Percentiles rank a stretch among this genome's conserved stretches.
Conservation (phyloP, 2,113 vertebrate genomes). For the Embiotoca jacksoni region DNA sequence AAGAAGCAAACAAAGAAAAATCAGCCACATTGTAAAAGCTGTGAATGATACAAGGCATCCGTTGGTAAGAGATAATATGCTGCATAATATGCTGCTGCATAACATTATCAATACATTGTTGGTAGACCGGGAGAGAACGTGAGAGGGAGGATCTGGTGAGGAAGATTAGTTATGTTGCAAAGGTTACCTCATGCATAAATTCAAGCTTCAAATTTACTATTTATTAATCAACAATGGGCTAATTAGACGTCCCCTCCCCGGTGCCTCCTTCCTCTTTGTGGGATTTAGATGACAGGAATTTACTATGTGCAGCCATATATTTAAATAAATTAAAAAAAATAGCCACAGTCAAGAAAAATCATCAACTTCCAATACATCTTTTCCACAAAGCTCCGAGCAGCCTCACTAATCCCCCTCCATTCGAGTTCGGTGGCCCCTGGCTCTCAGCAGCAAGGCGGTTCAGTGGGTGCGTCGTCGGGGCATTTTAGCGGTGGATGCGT, state of each 20-base stretch:
- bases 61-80: slow-evolving; percentile 64
- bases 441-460: slow-evolving; percentile 27
- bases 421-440: slow-evolving; percentile 28
- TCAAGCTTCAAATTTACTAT: slow-evolving; percentile 56
- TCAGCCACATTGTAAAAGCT: slow-evolving; percentile 69
- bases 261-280: slow-evolving; percentile 18
- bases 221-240: slow-evolving; percentile 67
- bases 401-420: slow-evolving; percentile 62
- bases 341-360: slow-evolving; percentile 44
- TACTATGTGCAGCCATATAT: slow-evolving; percentile 39
- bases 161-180: slow-evolving; percentile 71
- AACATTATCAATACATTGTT: slow-evolving; percentile 75
- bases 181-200: slow-evolving; percentile 75
- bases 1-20: slow-evolving; percentile 67
- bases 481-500: slow-evolving; percentile 41
- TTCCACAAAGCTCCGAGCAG: slow-evolving; percentile 40
- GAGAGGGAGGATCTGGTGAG: slow-evolving; percentile 64
- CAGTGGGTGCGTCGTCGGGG: slow-evolving; percentile 25
- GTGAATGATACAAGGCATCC: slow-evolving; percentile 67
- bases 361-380: slow-evolving; percentile 60
- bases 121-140: slow-evolving; percentile 40
- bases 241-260: slow-evolving; percentile 48
- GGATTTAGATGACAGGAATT: slow-evolving; percentile 52
- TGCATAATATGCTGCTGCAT: slow-evolving; percentile 59
- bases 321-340: slow-evolving; percentile 37